Percentiles rank a stretch among this genome's conserved stretches.
phyloP scores from a whole-genome alignment of 2,888 invertebrate species.

The Tenthredo distinguenda region DNA sequence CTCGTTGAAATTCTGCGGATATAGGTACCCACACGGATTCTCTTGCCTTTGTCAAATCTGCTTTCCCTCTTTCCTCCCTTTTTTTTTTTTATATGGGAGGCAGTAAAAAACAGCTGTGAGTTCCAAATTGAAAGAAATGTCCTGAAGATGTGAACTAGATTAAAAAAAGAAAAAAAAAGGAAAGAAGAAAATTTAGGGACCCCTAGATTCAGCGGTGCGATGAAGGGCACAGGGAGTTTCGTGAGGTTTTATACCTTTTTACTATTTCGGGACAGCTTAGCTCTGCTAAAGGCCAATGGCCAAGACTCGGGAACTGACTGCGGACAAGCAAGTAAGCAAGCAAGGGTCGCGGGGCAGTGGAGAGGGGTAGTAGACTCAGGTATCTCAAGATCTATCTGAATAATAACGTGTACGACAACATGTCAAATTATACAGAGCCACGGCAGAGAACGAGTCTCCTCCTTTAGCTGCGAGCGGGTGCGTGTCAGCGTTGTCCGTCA shows the following conservation, averaged over 20 bases:
- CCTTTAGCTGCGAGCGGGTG: slow-evolving; percentile 58
- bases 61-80: neutral
- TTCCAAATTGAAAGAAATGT: neutral
- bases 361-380: slow-evolving; percentile 62
- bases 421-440: slow-evolving; percentile 77
- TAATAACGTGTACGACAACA: slow-evolving; percentile 78
- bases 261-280: neutral
- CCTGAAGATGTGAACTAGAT: neutral
- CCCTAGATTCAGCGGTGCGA: slow-evolving; percentile 1
- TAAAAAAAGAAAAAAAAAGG: neutral
- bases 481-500: slow-evolving; percentile 56
- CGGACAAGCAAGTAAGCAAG: slow-evolving; percentile 53
- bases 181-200: neutral
- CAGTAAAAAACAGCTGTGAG: neutral
- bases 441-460: slow-evolving; percentile 57
- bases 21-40: neutral
- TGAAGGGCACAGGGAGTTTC: neutral
- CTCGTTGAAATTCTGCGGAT: neutral
- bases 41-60: neutral
- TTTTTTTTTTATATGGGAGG: neutral
- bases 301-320: neutral
- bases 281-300: slow-evolving; percentile 8
- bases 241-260: slow-evolving; percentile 1
- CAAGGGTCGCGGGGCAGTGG: slow-evolving; percentile 58
- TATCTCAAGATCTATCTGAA: slow-evolving; percentile 77